phyloP scores from a whole-genome alignment of 2,797 vertebrate species.

The Erpetoichthys calabaricus region DNA sequence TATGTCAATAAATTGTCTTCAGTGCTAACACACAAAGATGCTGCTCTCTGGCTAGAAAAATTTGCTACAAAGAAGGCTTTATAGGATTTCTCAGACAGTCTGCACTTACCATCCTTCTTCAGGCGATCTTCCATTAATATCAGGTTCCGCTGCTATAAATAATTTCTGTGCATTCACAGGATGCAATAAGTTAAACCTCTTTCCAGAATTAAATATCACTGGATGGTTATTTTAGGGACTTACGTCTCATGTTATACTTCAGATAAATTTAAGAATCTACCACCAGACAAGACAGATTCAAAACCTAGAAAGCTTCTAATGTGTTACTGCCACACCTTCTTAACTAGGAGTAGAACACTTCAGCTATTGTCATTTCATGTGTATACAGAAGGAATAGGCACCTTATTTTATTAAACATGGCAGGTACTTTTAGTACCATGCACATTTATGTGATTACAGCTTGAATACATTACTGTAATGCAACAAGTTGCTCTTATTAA shows the following conservation, averaged over 20 bases:
- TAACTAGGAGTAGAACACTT: constrained; percentile 28
- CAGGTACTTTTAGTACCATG: constrained; percentile 15
- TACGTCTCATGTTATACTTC: constrained; percentile 30
- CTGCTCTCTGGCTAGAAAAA: too few species aligned
- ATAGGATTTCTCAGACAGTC: too few species aligned
- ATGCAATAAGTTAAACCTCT: too few species aligned
- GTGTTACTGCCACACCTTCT: constrained; percentile 26
- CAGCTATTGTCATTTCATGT: constrained; percentile 22
- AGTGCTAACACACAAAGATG: too few species aligned
- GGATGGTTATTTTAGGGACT: constrained; percentile 15
- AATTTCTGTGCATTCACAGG: too few species aligned
- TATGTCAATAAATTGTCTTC: too few species aligned
- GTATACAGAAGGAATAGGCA: constrained; percentile 15
- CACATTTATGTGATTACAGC: not conserved
- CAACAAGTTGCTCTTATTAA: too few species aligned
- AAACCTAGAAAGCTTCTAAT: constrained; percentile 24
- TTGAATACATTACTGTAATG: too few species aligned
- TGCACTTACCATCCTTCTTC: too few species aligned
- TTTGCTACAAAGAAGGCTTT: too few species aligned
- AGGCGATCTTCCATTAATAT: too few species aligned
- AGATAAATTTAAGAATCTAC: constrained; percentile 20
- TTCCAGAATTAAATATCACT: constrained; percentile 2
- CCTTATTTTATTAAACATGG: constrained; percentile 23
- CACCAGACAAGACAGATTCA: constrained; percentile 23
- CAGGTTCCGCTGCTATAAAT: too few species aligned